These are phyloP conservation scores for Callimorpha dominula DNA, from an alignment of 2,888 invertebrate species.

Conservation along the genomic window DNA sequence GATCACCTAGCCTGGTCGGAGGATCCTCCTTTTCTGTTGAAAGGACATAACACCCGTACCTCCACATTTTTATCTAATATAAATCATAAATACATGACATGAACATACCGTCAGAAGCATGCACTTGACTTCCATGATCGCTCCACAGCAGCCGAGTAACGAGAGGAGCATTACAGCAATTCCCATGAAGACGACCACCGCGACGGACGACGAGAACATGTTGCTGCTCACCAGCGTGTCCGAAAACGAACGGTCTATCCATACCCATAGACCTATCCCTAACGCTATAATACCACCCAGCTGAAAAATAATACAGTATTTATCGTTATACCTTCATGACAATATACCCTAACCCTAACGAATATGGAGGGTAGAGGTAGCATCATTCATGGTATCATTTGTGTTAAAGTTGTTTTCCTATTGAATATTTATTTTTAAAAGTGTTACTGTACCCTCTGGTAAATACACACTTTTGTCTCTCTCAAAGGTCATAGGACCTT, in stretches of 20 bases:
- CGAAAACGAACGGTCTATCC: conserved; percentile 94
- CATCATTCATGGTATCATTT: no score
- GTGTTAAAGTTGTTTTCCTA: no score
- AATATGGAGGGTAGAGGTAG: neutral
- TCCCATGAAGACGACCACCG: conserved; percentile 94
- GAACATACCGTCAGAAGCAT: conserved; percentile 95
- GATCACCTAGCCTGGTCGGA: no score
- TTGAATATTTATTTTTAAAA: no score
- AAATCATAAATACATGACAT: neutral
- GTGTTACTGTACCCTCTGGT: no score
- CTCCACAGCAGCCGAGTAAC: conserved; percentile 96
- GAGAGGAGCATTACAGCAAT: conserved; percentile 93
- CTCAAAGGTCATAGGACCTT: no score
- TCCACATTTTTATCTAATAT: neutral
- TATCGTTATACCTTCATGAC: neutral
- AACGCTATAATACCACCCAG: conserved; percentile 92
- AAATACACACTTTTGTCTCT: no score
- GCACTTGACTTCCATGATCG: conserved; percentile 97
- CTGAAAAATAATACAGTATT: conserved; percentile 74
- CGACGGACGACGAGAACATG: conserved; percentile 94
- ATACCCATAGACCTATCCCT: conserved; percentile 94
- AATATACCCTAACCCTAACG: neutral
- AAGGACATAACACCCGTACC: no score
- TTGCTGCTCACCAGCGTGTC: conserved; percentile 95
- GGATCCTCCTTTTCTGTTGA: no score